Evolutionary conservation across 2,888 invertebrate species (phyloP).

Genomic region (Amblyjoppa fuscipennis): DNA sequence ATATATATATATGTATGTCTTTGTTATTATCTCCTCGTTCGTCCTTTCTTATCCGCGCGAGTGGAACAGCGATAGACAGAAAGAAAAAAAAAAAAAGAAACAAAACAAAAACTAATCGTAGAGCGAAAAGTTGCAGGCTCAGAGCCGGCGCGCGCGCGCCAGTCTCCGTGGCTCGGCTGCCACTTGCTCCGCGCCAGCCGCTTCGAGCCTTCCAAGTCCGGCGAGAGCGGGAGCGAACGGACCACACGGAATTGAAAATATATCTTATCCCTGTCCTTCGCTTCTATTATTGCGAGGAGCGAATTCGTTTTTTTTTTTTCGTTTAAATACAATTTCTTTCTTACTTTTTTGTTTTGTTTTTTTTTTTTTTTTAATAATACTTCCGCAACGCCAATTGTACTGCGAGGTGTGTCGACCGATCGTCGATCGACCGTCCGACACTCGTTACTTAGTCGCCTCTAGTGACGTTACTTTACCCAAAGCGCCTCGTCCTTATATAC

Average conservation of each 20-base stretch:
- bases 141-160: neutral
- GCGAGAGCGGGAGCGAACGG: neutral
- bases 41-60: neutral
- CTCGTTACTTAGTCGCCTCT: constrained; percentile 50
- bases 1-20: too few species aligned
- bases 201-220: neutral
- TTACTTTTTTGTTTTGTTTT: neutral
- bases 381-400: neutral
- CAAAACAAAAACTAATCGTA: too few species aligned
- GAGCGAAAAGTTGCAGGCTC: neutral
- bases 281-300: neutral
- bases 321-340: too few species aligned
- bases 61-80: neutral
- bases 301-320: neutral
- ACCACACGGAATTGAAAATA: neutral
- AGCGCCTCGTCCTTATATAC: constrained; percentile 64
- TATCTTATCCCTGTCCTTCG: neutral
- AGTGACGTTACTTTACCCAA: constrained; percentile 58
- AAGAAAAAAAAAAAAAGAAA: too few species aligned
- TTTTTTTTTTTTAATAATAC: constrained; percentile 4
- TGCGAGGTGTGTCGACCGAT: constrained; percentile 23
- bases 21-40: neutral
- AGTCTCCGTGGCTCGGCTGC: neutral
- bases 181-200: neutral
- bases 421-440: constrained; percentile 52